Base-by-base conservation (phyloP, 2,113 vertebrate genomes). In the Syngnathoides biaculeatus region DNA sequence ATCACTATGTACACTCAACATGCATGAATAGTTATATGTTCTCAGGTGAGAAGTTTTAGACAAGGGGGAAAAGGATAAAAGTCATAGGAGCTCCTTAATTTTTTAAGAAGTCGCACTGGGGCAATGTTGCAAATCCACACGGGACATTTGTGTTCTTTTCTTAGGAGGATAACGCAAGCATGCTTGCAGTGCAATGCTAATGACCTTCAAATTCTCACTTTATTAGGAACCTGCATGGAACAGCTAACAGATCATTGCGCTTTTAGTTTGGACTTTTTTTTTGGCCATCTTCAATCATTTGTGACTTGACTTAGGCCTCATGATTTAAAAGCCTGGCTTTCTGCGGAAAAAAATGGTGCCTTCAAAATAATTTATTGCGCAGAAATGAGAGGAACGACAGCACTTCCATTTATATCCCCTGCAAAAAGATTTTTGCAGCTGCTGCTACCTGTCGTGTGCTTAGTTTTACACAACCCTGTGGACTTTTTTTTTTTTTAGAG, bases 71-170 rank as follows among this genome's bases (percentile, higher is more conserved):
- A 56, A 57, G 14, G 27, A 65, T 55, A 27, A 73, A 72, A 75
- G 26, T 20, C 0, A 9, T 64, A 42, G 20, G n/a, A 35, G 26
- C 48, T 39, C 47, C 66, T 77, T 6, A 74, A 72, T 79, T 69
- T 79, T 83, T 68, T 60, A 11, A 55, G 12, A 43, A 72, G 69
- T 67, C 72, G 57, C 48, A 73, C 19, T 56, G 10, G 73, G n/a
- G 14, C 66, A 66, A 72, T 52, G 19, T 72, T n/a, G 69, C 12
- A 2, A 63, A 62, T 70, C 59, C 27, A 39, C 58, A 30, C 0
- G 1, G 9, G 14, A 38, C 10, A 30, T 47, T 5, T 2, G 63
- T n/a, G 11, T 2, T 30, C 45, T 71, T 71, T 43, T 73, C n/a
- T 52, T 63, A 63, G 20, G 30, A 26, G 5, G 6, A 27, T 64